phyloP scores from a whole-genome alignment of 2,888 invertebrate genomes.

The Hedychridium roseum region DNA sequence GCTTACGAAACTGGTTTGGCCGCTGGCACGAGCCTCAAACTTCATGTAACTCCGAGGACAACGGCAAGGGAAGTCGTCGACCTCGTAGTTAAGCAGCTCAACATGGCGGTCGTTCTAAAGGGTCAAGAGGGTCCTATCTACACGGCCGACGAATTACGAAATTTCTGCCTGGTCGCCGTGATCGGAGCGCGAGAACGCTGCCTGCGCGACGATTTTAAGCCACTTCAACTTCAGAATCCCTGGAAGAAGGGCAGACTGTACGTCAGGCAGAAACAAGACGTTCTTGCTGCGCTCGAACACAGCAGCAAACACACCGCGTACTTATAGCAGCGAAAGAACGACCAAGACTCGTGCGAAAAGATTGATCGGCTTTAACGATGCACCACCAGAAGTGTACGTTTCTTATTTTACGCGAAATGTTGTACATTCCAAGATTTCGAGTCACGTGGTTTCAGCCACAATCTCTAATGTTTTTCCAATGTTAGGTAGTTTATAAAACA shows the following conservation, averaged over 20 bases:
- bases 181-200: conserved; percentile 95
- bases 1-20: conserved; percentile 96
- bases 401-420: no score
- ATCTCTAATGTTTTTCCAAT: conserved; percentile 36
- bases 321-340: conserved; percentile 45
- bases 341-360: not conserved
- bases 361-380: no score
- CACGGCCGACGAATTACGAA: conserved; percentile 81
- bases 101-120: conserved; percentile 89
- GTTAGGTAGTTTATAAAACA: conserved; percentile 41
- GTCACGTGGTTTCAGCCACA: conserved; percentile 12
- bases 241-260: conserved; percentile 95
- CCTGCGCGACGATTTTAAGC: conserved; percentile 92
- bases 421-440: conserved; percentile 31
- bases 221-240: conserved; percentile 91
- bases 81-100: conserved; percentile 93
- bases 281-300: conserved; percentile 86
- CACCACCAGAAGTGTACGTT: no score
- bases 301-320: conserved; percentile 82
- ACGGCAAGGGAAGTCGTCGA: conserved; percentile 95
- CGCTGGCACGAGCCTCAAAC: conserved; percentile 89
- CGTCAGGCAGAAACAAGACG: conserved; percentile 90
- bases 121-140: conserved; percentile 88
- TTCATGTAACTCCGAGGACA: conserved; percentile 92
- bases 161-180: conserved; percentile 94